Evolutionary conservation across 2,888 invertebrate species (phyloP).

Genomic region (Pinctada fucata): DNA sequence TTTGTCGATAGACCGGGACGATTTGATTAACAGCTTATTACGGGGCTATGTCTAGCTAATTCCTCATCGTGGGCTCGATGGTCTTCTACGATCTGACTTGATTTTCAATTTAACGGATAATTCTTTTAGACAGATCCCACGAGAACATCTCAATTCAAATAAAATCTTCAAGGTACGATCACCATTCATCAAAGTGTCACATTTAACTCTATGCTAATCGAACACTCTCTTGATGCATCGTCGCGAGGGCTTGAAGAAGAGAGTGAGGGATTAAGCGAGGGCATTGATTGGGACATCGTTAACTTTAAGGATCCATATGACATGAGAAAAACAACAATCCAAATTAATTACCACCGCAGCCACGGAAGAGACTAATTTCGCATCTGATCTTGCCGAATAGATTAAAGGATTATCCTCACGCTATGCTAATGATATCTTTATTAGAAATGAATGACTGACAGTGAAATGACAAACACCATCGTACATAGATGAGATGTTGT

Average conservation of each 20-base stretch:
- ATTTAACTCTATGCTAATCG: constrained; percentile 31
- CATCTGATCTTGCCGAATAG: background rate
- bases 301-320: background rate
- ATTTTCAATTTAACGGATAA: constrained; percentile 68
- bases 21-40: constrained; percentile 44
- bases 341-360: background rate
- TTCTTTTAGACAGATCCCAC: constrained; percentile 50
- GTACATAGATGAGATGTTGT: too few relatives aligned
- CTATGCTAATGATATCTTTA: background rate
- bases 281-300: background rate
- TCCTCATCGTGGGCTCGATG: constrained; percentile 53
- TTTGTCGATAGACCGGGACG: constrained; percentile 36
- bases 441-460: background rate
- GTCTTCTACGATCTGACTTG: constrained; percentile 60
- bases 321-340: background rate
- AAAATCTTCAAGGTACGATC: constrained; percentile 33
- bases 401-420: background rate
- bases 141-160: constrained; percentile 34
- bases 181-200: constrained; percentile 43
- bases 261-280: constrained; percentile 16
- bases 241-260: constrained; percentile 19
- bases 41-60: constrained; percentile 28
- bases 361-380: background rate
- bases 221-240: constrained; percentile 39
- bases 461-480: too few relatives aligned